Percentiles rank a stretch among this genome's conserved stretches.
These are phyloP conservation scores for Lophotriccus pileatus DNA, from an alignment of 2,797 vertebrate species.

Conservation along the genomic window DNA sequence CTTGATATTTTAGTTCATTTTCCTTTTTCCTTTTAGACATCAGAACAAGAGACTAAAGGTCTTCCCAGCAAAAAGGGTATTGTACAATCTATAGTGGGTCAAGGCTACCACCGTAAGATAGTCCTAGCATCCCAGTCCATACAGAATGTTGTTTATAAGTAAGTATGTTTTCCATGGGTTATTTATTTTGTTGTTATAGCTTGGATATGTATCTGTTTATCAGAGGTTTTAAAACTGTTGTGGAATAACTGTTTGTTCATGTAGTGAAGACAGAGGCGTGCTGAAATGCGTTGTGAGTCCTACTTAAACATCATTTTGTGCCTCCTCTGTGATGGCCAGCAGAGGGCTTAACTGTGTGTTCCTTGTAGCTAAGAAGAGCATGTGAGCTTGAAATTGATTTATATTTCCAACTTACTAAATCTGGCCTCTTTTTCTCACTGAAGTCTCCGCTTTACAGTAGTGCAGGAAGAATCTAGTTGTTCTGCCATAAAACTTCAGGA, in stretches of 20 bases:
- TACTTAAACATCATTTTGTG: background rate
- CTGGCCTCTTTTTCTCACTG: background rate
- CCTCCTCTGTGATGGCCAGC: constrained; percentile 7
- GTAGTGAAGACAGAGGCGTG: background rate
- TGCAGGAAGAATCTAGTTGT: background rate
- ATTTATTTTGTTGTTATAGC: background rate
- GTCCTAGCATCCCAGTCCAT: constrained; percentile 94
- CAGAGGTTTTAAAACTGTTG: background rate
- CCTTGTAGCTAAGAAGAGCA: background rate
- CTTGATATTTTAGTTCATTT: background rate
- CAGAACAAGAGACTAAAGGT: constrained; percentile 96
- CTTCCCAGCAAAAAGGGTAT: constrained; percentile 98
- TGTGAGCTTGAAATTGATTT: background rate
- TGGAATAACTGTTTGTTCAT: background rate
- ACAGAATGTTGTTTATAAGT: constrained; percentile 96
- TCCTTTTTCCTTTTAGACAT: constrained; percentile 79
- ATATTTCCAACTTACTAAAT: background rate
- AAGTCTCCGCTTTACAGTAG: background rate
- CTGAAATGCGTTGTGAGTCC: background rate
- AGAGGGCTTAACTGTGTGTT: constrained; percentile 46
- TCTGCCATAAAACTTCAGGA: background rate
- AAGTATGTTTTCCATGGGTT: constrained; percentile 50
- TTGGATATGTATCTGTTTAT: background rate
- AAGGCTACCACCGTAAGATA: constrained; percentile 98
- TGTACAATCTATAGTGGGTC: constrained; percentile 94